Conservation (phyloP, 2,797 vertebrate species). For the Anniella stebbinsi region DNA sequence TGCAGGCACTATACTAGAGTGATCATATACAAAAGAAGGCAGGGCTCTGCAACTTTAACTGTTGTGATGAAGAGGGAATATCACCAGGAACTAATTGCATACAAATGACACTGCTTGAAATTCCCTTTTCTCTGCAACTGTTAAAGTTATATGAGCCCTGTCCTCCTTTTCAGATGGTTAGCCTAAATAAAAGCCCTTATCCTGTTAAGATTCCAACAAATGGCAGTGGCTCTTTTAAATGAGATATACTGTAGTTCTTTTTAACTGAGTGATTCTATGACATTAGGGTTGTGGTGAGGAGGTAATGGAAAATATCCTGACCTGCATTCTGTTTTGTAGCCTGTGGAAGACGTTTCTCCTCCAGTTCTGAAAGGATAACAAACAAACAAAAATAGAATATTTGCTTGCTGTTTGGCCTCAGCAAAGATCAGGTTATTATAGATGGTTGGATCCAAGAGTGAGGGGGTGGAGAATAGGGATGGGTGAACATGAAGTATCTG, state of each 20-base stretch:
- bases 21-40: too few species aligned
- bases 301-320: background rate
- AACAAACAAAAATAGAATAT: background rate
- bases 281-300: background rate
- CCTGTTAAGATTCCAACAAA: background rate
- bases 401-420: too few species aligned
- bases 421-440: background rate
- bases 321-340: background rate
- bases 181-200: background rate
- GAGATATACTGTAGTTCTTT: background rate
- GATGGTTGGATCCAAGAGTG: background rate
- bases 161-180: conserved; percentile 2
- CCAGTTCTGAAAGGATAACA: background rate
- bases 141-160: too few species aligned
- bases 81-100: too few species aligned
- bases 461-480: background rate
- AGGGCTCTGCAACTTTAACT: too few species aligned
- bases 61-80: too few species aligned
- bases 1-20: too few species aligned
- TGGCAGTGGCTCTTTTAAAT: background rate
- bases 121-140: too few species aligned
- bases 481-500: too few species aligned
- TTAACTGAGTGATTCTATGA: background rate
- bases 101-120: too few species aligned
- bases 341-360: background rate